Percentiles rank a stretch among this genome's conserved stretches.
phyloP scores from a whole-genome alignment of 64 coral and sea anemone genomes.

The Orbicella faveolata region DNA sequence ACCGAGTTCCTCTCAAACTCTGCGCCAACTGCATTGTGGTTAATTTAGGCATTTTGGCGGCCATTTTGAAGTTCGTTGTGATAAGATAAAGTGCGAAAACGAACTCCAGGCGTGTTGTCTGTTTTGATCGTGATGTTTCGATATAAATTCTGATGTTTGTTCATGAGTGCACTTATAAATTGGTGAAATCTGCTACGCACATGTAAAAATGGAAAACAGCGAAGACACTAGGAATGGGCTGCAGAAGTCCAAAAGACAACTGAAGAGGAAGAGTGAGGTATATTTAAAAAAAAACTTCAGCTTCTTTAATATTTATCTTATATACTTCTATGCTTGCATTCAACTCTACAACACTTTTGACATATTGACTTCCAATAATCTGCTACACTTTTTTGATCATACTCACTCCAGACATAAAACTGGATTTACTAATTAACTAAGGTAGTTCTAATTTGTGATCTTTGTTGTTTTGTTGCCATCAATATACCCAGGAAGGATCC shows the following conservation, averaged over 20 bases:
- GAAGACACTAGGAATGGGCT: neutral
- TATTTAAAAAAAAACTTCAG: no score
- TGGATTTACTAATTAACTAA: no score
- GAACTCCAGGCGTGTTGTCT: neutral
- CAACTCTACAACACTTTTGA: no score
- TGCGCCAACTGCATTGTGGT: constrained; percentile 15
- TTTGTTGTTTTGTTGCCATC: no score
- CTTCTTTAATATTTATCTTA: no score
- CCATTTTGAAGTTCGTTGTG: constrained; percentile 42
- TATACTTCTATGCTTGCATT: no score
- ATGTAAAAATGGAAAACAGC: neutral
- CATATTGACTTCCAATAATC: no score
- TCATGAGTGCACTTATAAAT: no score
- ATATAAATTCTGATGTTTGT: neutral
- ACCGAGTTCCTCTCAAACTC: neutral
- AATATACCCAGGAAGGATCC: neutral
- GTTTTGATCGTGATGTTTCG: neutral
- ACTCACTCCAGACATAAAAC: no score
- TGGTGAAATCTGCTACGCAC: neutral
- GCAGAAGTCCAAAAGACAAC: neutral
- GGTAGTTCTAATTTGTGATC: no score
- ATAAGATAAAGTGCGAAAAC: no score
- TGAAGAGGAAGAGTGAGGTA: constrained; percentile 46
- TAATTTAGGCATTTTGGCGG: constrained; percentile 1
- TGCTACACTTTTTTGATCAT: no score